Base-by-base conservation (phyloP, 2,797 vertebrate species). In the Xenops minutus region DNA sequence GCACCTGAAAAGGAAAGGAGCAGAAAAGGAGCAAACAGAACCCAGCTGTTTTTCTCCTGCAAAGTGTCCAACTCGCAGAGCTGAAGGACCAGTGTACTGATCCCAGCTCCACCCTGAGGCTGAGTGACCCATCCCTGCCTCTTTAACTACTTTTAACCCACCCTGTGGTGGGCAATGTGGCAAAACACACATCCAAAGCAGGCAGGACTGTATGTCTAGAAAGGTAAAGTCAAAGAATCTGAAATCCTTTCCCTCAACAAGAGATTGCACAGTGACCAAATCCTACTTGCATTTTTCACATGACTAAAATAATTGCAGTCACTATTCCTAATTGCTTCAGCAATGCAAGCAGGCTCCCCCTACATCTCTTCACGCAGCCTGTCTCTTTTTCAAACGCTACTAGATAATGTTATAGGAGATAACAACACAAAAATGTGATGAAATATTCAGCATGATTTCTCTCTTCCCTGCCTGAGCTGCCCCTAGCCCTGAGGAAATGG, bases 391-490 rank as follows among this genome's bases (percentile, higher is more conserved):
- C 86, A 71, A 34, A 39, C 49, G 68, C 22, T 23, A 87, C 91
- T 82, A 96, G 89, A 80, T 91, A 80, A 87, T 27, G 11, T 72
- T 88, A 64, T 58, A 63, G 74, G 58, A 85, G 88, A 96, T 93
- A 94, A 92, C 54, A 68, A 85, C 73, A 80, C 55, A 88, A 81
- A 85, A 95, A 80, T 36, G 68, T 68, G 79, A 75, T 83, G 62
- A 88, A 88, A 93, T 69, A 67, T 95, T 96, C 91, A 93, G 69
- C 74, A 32, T 88, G 78, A 90, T 86, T 87, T 93, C 78, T 95
- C 46, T 94, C 85, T 75, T 81, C 78, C 68, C 68, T 91, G 41
- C 84, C 87, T 69, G 77, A 83, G 75, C 48, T 89, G 58, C 71
- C 58, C 78, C 56, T 39, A 80, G 69, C 79, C 86, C 55, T 29